Evolutionary conservation across 2,888 invertebrate species (phyloP), one percentile per base, ranked within the genome.

Genomic region (Conistra vaccinii): DNA sequence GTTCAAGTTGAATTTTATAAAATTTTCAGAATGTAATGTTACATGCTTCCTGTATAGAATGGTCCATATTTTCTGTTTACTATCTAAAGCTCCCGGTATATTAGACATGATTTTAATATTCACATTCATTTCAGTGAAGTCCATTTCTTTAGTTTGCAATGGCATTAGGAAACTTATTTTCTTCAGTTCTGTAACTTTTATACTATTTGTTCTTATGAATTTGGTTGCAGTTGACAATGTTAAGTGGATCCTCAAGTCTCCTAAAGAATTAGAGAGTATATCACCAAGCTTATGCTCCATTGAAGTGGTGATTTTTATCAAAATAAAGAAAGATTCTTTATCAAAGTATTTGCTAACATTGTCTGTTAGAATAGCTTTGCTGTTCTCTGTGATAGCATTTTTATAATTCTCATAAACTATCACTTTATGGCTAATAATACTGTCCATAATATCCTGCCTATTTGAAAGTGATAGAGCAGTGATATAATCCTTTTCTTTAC

Each of bases 381-480:
- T 60, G 57, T 90, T 89, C 55, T 92, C 91, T 70, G 83, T 85
- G 12, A 90, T 73, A 51, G 92, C 91, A 84, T 95, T 93, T 78
- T 92, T 88, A 83, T 94, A 95, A 53, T 81, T 91, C 70, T 95
- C 93, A 86, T 90, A 94, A 10, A 95, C 89, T 48, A 80, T 78
- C 1, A 93, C 81, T 48, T 83, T 89, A 62, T 88, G 88, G 2
- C 86, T 65, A 69, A 96, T 88, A 12, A 94, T 79, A 60, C 85
- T 89, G 55, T 92, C 88, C 90, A 96, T 90, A 10, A 96, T 81
- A 66, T 95, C 94, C 80, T 91, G 92, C 72, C 94, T 91, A 32
- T 92, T 94, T 2, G 95, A 91, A 51, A 96, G 86, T 2, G 96
- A 91, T 51, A 96, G 81, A 14, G 93, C 91, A 53, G 93, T 92